A percentile compares a stretch with the other conserved stretches of the same genome.
Evolutionary conservation across 2,888 invertebrate genomes (phyloP).

Genomic region (Papilio protenor): DNA sequence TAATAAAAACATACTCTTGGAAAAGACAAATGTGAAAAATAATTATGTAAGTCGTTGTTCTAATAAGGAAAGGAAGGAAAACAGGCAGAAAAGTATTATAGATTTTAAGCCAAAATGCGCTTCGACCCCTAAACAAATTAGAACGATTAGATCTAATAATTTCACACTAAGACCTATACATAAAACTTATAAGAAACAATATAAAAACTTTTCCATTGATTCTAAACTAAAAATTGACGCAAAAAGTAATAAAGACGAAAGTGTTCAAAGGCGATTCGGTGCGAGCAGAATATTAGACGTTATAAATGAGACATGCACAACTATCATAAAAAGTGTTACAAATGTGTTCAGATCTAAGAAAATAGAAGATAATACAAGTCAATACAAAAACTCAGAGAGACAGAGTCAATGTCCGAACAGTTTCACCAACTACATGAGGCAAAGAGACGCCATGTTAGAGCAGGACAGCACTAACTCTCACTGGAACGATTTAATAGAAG

Average conservation of each 20-base stretch:
- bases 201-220: constrained; percentile 28
- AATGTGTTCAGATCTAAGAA: constrained; percentile 64
- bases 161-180: constrained; percentile 10
- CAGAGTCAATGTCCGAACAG: constrained; percentile 55
- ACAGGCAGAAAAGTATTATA: constrained; percentile 40
- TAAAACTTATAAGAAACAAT: constrained; percentile 26
- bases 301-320: constrained; percentile 72
- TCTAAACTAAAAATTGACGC: constrained; percentile 13
- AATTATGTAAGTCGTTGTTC: background rate
- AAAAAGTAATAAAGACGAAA: constrained; percentile 25
- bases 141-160: background rate
- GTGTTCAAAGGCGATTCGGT: constrained; percentile 52
- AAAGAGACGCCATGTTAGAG: constrained; percentile 60
- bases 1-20: background rate
- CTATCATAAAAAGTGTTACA: constrained; percentile 67
- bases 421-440: constrained; percentile 71
- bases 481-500: constrained; percentile 45
- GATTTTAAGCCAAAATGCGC: constrained; percentile 61
- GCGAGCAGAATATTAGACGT: constrained; percentile 64
- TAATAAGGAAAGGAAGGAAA: background rate
- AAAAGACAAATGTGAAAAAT: background rate
- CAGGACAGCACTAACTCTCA: constrained; percentile 35
- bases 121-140: constrained; percentile 64
- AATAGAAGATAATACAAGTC: constrained; percentile 34
- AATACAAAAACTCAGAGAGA: constrained; percentile 29